Evolutionary conservation across 2,888 invertebrate species (phyloP).

Genomic region (Danaus chrysippus): DNA sequence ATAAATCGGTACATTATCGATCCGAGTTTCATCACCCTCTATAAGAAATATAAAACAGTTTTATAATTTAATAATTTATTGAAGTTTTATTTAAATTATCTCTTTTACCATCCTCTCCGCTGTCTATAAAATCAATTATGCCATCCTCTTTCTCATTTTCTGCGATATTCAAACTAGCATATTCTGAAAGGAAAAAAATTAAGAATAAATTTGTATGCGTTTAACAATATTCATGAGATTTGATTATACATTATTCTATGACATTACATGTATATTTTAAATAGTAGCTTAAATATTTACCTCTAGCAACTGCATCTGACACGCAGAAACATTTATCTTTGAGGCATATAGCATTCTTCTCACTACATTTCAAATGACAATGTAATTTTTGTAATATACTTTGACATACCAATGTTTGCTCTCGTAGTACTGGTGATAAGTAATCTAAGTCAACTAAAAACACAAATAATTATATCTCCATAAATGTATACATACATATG

Average conservation of each 20-base stretch:
- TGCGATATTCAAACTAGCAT: slow-evolving; percentile 7
- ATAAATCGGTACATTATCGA: neutral
- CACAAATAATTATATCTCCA: neutral
- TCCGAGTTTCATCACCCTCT: neutral
- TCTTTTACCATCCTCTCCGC: slow-evolving; percentile 7
- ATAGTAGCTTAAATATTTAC: neutral
- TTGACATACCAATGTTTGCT: slow-evolving; percentile 16
- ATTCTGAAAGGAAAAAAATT: neutral
- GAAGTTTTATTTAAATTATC: neutral
- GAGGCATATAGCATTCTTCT: slow-evolving; percentile 27
- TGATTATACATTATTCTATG: too few species aligned
- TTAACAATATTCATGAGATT: too few species aligned
- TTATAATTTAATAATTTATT: neutral
- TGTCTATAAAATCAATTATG: neutral
- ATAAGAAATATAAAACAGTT: neutral
- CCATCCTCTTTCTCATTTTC: slow-evolving; percentile 9
- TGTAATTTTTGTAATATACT: slow-evolving; percentile 15
- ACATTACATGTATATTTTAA: too few species aligned
- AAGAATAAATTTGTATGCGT: too few species aligned
- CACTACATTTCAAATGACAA: slow-evolving; percentile 32
- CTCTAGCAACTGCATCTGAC: slow-evolving; percentile 8
- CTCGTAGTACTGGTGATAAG: slow-evolving; percentile 26
- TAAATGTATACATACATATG: too few species aligned
- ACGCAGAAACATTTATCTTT: slow-evolving; percentile 34
- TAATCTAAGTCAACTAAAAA: slow-evolving; percentile 31